Evolutionary conservation across 2,113 vertebrate genomes (phyloP).

Genomic region (Thalassarche chlororhynchos): DNA sequence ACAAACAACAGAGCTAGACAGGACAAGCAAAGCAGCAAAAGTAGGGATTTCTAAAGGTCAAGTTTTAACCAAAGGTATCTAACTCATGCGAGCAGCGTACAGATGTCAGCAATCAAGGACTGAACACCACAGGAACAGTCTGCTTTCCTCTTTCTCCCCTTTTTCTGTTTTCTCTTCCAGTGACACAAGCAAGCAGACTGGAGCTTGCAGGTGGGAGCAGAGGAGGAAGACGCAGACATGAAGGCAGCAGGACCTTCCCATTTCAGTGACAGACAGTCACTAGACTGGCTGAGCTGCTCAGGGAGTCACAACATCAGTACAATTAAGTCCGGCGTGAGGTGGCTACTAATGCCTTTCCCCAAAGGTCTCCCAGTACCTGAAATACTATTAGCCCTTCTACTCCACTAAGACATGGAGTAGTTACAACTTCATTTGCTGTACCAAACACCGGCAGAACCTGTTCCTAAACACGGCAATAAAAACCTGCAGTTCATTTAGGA

Average conservation of each 20-base stretch:
- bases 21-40: not conserved
- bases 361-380: not conserved
- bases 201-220: not conserved
- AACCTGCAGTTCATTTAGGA: not conserved
- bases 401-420: not conserved
- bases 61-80: not conserved
- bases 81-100: not conserved
- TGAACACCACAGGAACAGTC: not conserved
- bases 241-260: not conserved
- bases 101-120: accelerated
- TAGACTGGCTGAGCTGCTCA: not conserved
- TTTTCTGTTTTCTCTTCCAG: not conserved
- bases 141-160: not conserved
- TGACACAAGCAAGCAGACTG: not conserved
- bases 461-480: not conserved
- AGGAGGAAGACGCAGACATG: accelerated
- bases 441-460: not conserved
- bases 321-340: not conserved
- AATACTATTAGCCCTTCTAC: not conserved
- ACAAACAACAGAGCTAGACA: not conserved
- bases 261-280: not conserved
- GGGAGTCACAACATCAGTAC: not conserved
- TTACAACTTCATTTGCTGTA: not conserved
- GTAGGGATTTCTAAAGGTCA: not conserved
- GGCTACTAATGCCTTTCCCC: not conserved